Percentiles rank a stretch among this genome's conserved stretches.
phyloP scores from a whole-genome alignment of 2,113 vertebrate species.

The Lutjanus erythropterus region DNA sequence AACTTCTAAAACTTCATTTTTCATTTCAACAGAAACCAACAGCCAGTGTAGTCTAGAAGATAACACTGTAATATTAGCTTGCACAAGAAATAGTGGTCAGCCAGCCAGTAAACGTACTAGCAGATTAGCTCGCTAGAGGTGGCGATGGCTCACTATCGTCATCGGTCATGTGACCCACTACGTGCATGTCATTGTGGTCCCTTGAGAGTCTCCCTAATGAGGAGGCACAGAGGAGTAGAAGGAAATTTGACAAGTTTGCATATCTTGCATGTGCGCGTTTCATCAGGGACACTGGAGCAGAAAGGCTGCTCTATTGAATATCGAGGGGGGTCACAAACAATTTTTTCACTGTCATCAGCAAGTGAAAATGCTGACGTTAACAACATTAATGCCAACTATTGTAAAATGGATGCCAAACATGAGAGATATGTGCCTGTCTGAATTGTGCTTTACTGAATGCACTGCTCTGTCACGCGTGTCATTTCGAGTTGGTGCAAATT shows the following conservation, averaged over 20 bases:
- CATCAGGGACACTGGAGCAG: constrained; percentile 4
- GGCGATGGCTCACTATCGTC: not conserved
- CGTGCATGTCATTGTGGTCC: not conserved
- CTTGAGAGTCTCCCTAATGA: not conserved
- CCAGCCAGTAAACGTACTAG: not conserved
- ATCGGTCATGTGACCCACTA: not conserved
- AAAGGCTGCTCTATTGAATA: constrained; percentile 3
- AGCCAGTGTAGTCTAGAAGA: not conserved
- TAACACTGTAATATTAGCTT: not conserved
- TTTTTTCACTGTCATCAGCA: not conserved
- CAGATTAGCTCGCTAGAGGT: not conserved
- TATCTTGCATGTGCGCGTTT: constrained; percentile 7
- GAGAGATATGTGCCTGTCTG: not conserved
- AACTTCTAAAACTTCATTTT: too few relatives aligned
- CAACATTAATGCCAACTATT: not conserved
- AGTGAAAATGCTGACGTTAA: not conserved
- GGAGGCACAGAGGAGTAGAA: not conserved
- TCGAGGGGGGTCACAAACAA: constrained; percentile 7
- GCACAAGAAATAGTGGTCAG: not conserved
- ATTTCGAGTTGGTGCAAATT: constrained; percentile 26
- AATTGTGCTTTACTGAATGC: not conserved
- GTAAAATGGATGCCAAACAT: not conserved
- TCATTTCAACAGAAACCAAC: too few relatives aligned
- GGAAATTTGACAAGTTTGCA: constrained; percentile 2
- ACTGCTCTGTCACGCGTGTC: not conserved